Base-by-base conservation (phyloP, 1,140 invertebrate species). In the Trichonephila inaurata region DNA sequence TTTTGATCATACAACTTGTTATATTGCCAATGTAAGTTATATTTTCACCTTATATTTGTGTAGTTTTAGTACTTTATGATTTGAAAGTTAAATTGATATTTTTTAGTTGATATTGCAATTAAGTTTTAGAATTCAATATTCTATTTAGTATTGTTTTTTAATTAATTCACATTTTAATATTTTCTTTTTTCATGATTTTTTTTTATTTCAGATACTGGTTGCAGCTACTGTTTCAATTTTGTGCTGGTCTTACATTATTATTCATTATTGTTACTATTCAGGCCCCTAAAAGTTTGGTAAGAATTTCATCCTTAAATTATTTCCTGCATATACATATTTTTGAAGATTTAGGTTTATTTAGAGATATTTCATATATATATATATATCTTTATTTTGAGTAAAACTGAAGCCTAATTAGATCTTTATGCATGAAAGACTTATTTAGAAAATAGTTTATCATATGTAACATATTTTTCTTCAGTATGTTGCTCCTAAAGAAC, bases 11-110 rank as follows among this genome's bases (percentile, higher is more conserved):
- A 33, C 95, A 96, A 44, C 77, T 95, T 12, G 96, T 97, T 40
- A 97, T 97, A 60, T 97, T 98, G 95, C 97, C 97, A 92, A 95
- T 97, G 97, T 97, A 96, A 97, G 97, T 97, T 95, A 95, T 28
- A 60, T 24, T 77, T 5, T 82, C n/a, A 44, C 19, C 19, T 64
- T 91, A 62, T 28, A 8, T 33, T 12, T 83, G 62, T 40, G 62
- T 62, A 14, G 19, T 44, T 21, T 21, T 21, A 21, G 18, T 8
- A 18, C 24, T 24, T 66, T n/a, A 40, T 66, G 8, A 1, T 10
- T 66, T 66, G 2, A 66, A 66, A 61, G 0, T 28, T 28, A 18
- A 66, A 66, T 3, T 44, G 12, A 51, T 51, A 14, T 40, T 83
- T 28, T 10, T 82, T 51, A 16, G 40, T 51, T 21, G 16, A 40